Conservation (phyloP, 2,113 vertebrate genomes). For the Nibea albiflora region DNA sequence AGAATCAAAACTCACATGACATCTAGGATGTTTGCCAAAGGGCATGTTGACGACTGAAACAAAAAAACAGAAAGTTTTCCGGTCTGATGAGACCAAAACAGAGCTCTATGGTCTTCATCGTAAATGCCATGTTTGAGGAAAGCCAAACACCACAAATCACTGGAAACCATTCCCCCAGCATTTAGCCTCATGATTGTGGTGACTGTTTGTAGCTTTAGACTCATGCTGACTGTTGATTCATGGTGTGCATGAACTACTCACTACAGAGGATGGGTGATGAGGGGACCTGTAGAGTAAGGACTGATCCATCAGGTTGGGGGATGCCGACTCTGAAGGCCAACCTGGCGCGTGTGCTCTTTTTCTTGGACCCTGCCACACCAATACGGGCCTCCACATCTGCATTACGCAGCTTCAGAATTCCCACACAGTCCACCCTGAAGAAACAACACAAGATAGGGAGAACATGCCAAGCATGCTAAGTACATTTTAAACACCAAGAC, state of each 20-base stretch:
- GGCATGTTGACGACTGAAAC: not conserved
- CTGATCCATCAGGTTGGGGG: slow-evolving; percentile 92
- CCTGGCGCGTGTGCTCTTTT: slow-evolving; percentile 97
- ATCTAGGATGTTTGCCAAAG: slow-evolving; percentile 4
- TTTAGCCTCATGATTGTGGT: not conserved
- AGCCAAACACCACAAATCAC: not conserved
- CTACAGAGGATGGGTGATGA: slow-evolving; percentile 98
- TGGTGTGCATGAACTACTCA: slow-evolving; percentile 83
- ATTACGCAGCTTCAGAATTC: slow-evolving; percentile 97
- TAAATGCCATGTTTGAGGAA: not conserved
- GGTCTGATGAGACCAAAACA: not conserved
- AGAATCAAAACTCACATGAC: slow-evolving; percentile 24
- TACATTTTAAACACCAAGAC: not conserved
- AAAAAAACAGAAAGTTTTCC: not conserved
- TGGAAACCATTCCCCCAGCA: not conserved
- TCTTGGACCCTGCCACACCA: slow-evolving; percentile 97
- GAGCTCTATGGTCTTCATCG: not conserved
- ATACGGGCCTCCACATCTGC: slow-evolving; percentile 99
- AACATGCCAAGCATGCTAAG: not conserved
- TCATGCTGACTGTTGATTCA: not conserved
- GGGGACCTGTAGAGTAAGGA: slow-evolving; percentile 91
- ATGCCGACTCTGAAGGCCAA: slow-evolving; percentile 96
- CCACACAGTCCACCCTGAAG: slow-evolving; percentile 96
- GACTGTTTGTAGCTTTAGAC: not conserved
- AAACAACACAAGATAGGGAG: slow-evolving; percentile 12